phyloP scores from a whole-genome alignment of 2,797 vertebrate species.

The Chrosomus eos region DNA sequence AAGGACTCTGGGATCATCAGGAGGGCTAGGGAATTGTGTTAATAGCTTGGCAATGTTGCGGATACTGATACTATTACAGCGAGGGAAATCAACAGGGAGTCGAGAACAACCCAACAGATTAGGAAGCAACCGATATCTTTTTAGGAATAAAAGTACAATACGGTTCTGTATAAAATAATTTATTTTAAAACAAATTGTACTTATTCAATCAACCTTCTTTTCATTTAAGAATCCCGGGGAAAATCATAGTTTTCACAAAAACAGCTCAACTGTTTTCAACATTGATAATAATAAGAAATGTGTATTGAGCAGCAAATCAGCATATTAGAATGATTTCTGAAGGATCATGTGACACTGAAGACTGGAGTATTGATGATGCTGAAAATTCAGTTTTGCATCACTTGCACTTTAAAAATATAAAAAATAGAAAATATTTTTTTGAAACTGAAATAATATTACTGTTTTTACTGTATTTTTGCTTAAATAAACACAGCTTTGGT shows the following conservation, averaged over 20 bases:
- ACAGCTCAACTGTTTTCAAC: background rate
- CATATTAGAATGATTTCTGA: background rate
- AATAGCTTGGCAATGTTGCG: constrained; percentile 31
- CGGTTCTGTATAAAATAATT: background rate
- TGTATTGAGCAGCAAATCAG: background rate
- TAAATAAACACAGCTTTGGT: background rate
- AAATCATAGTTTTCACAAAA: background rate
- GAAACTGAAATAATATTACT: background rate
- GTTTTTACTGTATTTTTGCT: background rate
- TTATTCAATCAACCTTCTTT: background rate
- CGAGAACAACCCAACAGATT: background rate
- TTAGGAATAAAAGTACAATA: background rate
- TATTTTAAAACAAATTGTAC: background rate
- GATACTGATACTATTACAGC: constrained; percentile 45
- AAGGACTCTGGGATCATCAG: constrained; percentile 20
- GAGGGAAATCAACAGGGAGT: constrained; percentile 23
- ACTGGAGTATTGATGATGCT: background rate
- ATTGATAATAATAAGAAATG: background rate
- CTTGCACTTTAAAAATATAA: background rate
- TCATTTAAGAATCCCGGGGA: background rate
- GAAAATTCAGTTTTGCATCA: background rate
- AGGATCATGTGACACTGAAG: background rate
- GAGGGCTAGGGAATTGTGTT: constrained; percentile 4
- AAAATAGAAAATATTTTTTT: background rate
- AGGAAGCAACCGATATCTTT: background rate